Conservation (phyloP, 2,113 vertebrate species). For the Ahaetulla prasina region DNA sequence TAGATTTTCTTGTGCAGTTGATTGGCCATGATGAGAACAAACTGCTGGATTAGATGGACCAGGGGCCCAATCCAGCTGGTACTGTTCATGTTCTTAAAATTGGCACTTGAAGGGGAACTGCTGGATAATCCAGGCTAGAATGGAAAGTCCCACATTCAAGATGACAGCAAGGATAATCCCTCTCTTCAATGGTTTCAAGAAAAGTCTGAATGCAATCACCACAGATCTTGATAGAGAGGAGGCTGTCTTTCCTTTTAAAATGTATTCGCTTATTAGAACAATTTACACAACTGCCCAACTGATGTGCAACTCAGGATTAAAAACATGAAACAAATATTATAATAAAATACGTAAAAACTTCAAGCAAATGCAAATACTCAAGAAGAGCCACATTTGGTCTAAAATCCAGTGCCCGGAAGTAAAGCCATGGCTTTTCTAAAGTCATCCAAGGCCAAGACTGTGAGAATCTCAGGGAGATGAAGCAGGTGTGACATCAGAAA, state of each 20-base stretch:
- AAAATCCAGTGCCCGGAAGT: not conserved
- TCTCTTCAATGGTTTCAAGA: not conserved
- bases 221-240: not conserved
- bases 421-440: not conserved
- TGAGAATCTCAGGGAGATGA: not conserved
- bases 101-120: not conserved
- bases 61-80: not conserved
- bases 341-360: not conserved
- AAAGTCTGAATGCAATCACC: not conserved
- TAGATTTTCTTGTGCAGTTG: not conserved
- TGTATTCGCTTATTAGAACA: not conserved
- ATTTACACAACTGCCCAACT: not conserved
- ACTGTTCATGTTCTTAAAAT: not conserved
- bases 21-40: not conserved
- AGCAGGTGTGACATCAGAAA: not conserved
- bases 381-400: not conserved
- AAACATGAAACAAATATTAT: not conserved
- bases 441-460: not conserved
- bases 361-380: not conserved
- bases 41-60: not conserved
- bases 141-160: not conserved
- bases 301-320: not conserved
- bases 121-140: not conserved
- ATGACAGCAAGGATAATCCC: not conserved
- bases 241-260: not conserved